Base-by-base conservation (phyloP, 2,113 vertebrate genomes). In the Zootoca vivipara region DNA sequence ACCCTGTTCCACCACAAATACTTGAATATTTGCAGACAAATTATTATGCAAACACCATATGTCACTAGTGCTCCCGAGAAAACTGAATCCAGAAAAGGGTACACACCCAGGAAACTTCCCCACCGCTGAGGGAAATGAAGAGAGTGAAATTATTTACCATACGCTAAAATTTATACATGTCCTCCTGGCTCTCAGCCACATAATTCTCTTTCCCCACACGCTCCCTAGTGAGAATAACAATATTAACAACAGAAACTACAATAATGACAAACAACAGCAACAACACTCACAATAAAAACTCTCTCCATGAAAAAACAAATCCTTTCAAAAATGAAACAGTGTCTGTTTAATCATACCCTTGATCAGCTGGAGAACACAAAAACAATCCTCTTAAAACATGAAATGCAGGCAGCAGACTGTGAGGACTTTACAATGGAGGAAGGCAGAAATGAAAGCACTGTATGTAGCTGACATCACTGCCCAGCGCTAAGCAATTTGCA, bases 121-220 rank as follows among this genome's bases (percentile, higher is more conserved):
- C 64, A 64, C n/a, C 26, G 3, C 62, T 7, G 2, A 30, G n/a
- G 35, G 12, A 82, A 38, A 18, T 35, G 22, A 35, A 40, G 62
- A 65, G 12, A 74, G 94, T 90, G 91, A 40, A 95, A 93, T 90
- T 89, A 88, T 89, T 95, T 95, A 95, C 92, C 65, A 40, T 89
- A 95, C 46, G 35, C 85, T 95, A 95, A 96, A 91, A 67, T 65
- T 87, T 93, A 93, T 92, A 81, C 93, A 95, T 93, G 94, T 67
- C 30, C 78, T 90, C 89, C 85, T 90, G 72, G 84, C 88, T 87
- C 22, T 62, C 90, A 93, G 94, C 94, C 85, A 56, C 80, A 58
- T 26, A 72, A 86, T 85, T 90, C 46, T 52, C 46, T 52, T 52
- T 52, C 1, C 10, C 46, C 46, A 52, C 46, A 52, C 2, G 12